phyloP scores from a whole-genome alignment of 2,113 vertebrate species.

The Spermophilus dauricus region DNA sequence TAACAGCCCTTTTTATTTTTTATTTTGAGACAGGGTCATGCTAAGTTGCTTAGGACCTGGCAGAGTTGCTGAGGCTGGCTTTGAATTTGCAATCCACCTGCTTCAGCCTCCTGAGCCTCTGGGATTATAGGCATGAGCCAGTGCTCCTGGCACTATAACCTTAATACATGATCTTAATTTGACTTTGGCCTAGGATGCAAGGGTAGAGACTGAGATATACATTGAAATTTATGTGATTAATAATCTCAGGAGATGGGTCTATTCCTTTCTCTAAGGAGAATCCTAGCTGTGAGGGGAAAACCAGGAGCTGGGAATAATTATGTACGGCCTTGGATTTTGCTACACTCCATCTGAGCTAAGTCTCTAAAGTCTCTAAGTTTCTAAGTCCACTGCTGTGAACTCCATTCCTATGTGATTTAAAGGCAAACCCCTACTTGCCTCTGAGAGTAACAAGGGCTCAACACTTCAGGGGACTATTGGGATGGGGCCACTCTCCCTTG shows the following conservation, averaged over 20 bases:
- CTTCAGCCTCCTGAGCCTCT: too few relatives aligned
- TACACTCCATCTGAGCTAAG: constrained; percentile 18
- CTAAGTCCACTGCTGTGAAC: neutral
- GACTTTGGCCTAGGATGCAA: neutral
- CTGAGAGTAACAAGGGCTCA: neutral
- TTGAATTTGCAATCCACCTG: too few relatives aligned
- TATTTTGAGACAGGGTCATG: too few relatives aligned
- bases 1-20: too few relatives aligned
- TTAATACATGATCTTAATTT: constrained; percentile 2
- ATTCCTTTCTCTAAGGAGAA: neutral
- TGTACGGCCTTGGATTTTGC: neutral
- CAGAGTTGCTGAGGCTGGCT: too few relatives aligned
- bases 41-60: too few relatives aligned
- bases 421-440: neutral
- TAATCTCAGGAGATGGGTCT: neutral
- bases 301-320: neutral
- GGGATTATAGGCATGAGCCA: too few relatives aligned
- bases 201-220: neutral
- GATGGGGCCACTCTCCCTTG: neutral
- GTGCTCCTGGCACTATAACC: neutral
- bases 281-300: neutral
- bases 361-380: neutral
- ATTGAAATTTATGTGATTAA: neutral
- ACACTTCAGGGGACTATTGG: neutral
- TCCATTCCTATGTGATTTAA: neutral